Percentiles rank a stretch among this genome's conserved stretches.
Conservation (phyloP, 2,888 invertebrate species). For the Drosophila merina region DNA sequence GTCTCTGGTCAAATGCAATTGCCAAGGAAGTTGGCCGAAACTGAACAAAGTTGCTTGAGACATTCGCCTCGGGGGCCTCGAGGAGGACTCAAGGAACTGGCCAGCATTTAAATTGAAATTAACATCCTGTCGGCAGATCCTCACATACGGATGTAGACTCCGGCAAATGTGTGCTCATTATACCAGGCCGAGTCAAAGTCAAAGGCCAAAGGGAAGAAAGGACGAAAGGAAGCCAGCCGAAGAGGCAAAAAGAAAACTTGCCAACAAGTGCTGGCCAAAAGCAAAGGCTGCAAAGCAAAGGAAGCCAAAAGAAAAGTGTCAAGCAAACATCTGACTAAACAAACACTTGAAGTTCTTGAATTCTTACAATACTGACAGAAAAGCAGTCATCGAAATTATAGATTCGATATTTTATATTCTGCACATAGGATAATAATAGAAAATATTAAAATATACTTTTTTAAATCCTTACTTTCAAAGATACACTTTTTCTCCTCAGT, state of each 20-base stretch:
- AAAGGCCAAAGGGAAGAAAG: conserved; percentile 41
- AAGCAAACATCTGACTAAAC: conserved; percentile 72
- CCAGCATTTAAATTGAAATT: conserved; percentile 75
- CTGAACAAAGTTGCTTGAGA: conserved; percentile 36
- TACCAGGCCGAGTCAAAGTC: conserved; percentile 49
- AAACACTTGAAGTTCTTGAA: conserved; percentile 50
- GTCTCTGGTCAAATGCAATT: conserved; percentile 47
- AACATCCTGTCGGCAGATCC: conserved; percentile 65
- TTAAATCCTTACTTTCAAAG: no score
- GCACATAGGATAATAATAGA: not conserved
- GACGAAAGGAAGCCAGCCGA: conserved; percentile 31
- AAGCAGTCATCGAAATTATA: not conserved
- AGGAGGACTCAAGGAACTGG: conserved; percentile 34
- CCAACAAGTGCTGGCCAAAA: conserved; percentile 61
- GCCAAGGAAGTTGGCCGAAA: conserved; percentile 36
- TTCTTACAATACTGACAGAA: conserved; percentile 1
- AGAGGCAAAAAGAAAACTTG: conserved; percentile 55
- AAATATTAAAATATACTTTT: not conserved
- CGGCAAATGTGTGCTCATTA: conserved; percentile 64
- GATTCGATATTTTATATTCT: not conserved
- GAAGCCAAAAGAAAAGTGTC: conserved; percentile 69
- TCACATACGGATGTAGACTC: conserved; percentile 32
- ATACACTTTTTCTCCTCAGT: not conserved
- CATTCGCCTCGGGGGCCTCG: conserved; percentile 9
- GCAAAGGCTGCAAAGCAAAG: conserved; percentile 18